A percentile compares a stretch with the other conserved stretches of the same genome.
These are phyloP conservation scores for Lagocephalus sceleratus DNA, from an alignment of 2,797 vertebrate genomes.

Conservation along the genomic window DNA sequence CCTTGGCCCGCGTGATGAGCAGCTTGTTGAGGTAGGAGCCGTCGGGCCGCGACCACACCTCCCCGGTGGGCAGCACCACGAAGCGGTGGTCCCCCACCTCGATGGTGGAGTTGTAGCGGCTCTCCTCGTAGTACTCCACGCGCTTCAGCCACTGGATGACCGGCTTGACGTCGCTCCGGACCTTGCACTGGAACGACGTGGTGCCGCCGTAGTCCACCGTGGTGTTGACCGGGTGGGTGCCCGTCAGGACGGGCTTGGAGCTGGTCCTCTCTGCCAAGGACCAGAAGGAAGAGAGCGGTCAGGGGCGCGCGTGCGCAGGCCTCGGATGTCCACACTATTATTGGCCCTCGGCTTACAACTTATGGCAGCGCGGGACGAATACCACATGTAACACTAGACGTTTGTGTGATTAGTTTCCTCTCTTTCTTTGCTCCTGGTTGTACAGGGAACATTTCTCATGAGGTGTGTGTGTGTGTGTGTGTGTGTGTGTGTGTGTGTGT, in stretches of 20 bases:
- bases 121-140: slow-evolving; percentile 89
- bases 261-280: slow-evolving; percentile 86
- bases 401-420: slow-evolving; percentile 75
- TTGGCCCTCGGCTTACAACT: slow-evolving; percentile 48
- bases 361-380: slow-evolving; percentile 56
- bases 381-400: slow-evolving; percentile 73
- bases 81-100: slow-evolving; percentile 95
- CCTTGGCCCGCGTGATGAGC: slow-evolving; percentile 93
- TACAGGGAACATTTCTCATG: slow-evolving; percentile 67
- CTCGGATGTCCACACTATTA: slow-evolving; percentile 36
- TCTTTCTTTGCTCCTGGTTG: slow-evolving; percentile 70
- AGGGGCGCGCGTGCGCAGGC: slow-evolving; percentile 15
- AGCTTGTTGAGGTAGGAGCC: slow-evolving; percentile 99
- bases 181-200: slow-evolving; percentile 97
- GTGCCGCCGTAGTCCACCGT: slow-evolving; percentile 95
- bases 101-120: slow-evolving; percentile 96
- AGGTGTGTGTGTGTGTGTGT: slow-evolving; percentile 3
- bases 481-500: slow-evolving; percentile 32
- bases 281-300: slow-evolving; percentile 15
- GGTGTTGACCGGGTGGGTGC: slow-evolving; percentile 95
- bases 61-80: slow-evolving; percentile 92
- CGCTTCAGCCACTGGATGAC: slow-evolving; percentile 99
- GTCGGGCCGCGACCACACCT: slow-evolving; percentile 95
- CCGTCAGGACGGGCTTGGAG: slow-evolving; percentile 93
- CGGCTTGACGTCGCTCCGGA: slow-evolving; percentile 94